phyloP scores from a whole-genome alignment of 92 coral and sea anemone species.

The Palythoa grandis region DNA sequence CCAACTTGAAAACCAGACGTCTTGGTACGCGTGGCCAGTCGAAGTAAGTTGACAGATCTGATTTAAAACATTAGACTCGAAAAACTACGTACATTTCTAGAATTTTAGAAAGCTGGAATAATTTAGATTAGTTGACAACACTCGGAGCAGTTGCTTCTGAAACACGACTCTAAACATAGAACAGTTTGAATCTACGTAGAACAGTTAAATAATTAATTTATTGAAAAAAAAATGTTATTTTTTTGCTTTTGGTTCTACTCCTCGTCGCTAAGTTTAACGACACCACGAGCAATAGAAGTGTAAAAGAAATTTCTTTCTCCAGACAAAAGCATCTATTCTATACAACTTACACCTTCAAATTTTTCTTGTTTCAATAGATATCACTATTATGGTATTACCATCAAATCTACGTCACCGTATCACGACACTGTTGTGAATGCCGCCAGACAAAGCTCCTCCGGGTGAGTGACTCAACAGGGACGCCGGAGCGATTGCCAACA shows the following conservation, averaged over 20 bases:
- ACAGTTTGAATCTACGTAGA: background rate
- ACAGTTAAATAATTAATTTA: no score
- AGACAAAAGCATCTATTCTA: background rate
- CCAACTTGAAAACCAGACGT: slow-evolving; percentile 94
- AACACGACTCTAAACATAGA: background rate
- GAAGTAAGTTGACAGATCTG: slow-evolving; percentile 72
- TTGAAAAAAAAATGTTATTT: no score
- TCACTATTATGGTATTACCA: slow-evolving; percentile 98
- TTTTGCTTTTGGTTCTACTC: no score
- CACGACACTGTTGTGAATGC: slow-evolving; percentile 94
- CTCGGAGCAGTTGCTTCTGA: no score
- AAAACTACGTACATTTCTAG: background rate
- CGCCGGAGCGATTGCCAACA: no score
- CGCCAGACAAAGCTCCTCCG: slow-evolving; percentile 91
- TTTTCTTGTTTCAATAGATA: slow-evolving; percentile 65
- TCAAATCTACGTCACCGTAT: slow-evolving; percentile 92
- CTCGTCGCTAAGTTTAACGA: background rate
- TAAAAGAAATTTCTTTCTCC: background rate
- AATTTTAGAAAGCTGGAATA: background rate
- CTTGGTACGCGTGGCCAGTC: slow-evolving; percentile 99
- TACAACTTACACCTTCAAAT: background rate
- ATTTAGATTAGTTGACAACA: no score
- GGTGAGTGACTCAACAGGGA: slow-evolving; percentile 59
- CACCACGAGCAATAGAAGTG: background rate
- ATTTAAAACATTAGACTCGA: background rate